Percentiles rank a stretch among this genome's conserved stretches.
These are phyloP conservation scores for Acleris cristana DNA, from an alignment of 2,888 invertebrate species.

Conservation along the genomic window DNA sequence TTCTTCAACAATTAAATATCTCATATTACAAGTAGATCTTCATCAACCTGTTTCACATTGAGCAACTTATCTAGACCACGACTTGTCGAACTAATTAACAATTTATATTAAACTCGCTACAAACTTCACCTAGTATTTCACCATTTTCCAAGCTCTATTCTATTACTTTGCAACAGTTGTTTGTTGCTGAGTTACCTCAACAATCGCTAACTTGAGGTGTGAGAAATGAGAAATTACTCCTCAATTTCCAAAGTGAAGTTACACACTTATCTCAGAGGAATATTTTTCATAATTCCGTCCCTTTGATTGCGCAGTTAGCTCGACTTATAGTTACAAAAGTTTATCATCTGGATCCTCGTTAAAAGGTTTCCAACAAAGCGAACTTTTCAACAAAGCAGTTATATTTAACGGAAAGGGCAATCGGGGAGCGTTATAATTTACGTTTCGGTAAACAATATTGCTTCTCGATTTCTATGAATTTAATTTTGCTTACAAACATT, in stretches of 20 bases:
- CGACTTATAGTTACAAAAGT: slow-evolving; percentile 20
- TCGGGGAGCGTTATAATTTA: slow-evolving; percentile 3
- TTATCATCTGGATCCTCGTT: slow-evolving; percentile 19
- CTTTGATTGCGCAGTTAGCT: slow-evolving; percentile 18
- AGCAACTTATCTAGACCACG: too few species aligned
- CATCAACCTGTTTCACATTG: too few species aligned
- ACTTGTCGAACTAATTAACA: too few species aligned
- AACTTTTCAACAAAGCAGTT: slow-evolving; percentile 22
- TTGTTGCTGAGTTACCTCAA: slow-evolving; percentile 4
- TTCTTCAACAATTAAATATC: too few species aligned
- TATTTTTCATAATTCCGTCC: slow-evolving; percentile 9
- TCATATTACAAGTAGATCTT: too few species aligned
- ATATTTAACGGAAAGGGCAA: slow-evolving; percentile 12
- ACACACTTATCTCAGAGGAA: background rate
- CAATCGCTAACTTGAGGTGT: slow-evolving; percentile 6
- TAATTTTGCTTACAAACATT: background rate
- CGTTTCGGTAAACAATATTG: slow-evolving; percentile 6
- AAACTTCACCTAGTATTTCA: too few species aligned
- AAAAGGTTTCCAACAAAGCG: slow-evolving; percentile 15
- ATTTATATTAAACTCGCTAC: background rate
- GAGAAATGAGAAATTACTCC: slow-evolving; percentile 5
- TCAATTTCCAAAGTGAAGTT: slow-evolving; percentile 5
- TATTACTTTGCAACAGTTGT: background rate
- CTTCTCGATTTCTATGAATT: slow-evolving; percentile 7
- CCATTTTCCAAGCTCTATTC: background rate